These are phyloP conservation scores for Gandaritis pyraliata DNA, from an alignment of 2,888 invertebrate genomes.

Conservation along the genomic window DNA sequence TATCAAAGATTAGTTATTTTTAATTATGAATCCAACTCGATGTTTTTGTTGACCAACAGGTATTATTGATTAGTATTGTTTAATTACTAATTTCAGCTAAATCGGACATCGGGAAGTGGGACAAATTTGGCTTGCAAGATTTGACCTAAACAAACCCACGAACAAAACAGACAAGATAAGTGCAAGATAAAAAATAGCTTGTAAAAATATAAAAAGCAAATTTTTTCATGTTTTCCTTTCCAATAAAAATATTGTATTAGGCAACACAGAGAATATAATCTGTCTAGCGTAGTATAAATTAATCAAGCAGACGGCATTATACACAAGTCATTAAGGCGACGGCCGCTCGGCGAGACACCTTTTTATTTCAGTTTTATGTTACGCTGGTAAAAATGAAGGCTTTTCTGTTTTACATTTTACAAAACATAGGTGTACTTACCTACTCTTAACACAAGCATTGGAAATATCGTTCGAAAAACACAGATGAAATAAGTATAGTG, in stretches of 20 bases:
- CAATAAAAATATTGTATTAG: not conserved
- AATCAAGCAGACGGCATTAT: conserved; percentile 40
- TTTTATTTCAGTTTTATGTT: conserved; percentile 21
- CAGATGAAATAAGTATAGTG: not conserved
- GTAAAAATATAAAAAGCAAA: too few species aligned
- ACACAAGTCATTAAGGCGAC: conserved; percentile 40
- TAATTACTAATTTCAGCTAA: too few species aligned
- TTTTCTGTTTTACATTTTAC: conserved; percentile 12
- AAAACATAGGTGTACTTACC: not conserved
- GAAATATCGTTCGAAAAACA: not conserved
- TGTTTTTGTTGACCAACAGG: too few species aligned
- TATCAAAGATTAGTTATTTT: too few species aligned
- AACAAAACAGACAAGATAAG: too few species aligned
- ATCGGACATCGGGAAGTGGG: too few species aligned
- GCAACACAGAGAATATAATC: conserved; percentile 14
- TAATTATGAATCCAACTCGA: too few species aligned
- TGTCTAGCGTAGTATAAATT: conserved; percentile 33
- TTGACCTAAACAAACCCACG: too few species aligned
- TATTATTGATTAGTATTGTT: too few species aligned
- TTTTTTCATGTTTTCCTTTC: not conserved
- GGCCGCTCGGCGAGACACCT: conserved; percentile 35
- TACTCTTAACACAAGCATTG: not conserved
- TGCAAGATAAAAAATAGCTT: too few species aligned
- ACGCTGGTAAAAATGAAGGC: conserved; percentile 16
- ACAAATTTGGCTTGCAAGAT: too few species aligned